Conservation (phyloP, 2,113 vertebrate genomes). For the Apteryx mantelli region DNA sequence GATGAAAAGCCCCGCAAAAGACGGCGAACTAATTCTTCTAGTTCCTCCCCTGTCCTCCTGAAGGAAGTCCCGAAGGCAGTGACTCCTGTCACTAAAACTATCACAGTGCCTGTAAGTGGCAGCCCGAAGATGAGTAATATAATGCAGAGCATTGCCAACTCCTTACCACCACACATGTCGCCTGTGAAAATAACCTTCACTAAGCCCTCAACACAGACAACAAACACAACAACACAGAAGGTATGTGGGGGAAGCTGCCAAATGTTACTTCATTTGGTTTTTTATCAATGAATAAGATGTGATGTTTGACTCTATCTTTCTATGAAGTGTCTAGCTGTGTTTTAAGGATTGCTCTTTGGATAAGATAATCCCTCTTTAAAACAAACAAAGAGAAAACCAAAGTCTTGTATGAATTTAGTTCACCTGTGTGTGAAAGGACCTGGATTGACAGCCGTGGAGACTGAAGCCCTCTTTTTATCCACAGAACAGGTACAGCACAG, state of each 20-base stretch:
- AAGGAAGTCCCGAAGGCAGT: constrained; percentile 92
- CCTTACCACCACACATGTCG: constrained; percentile 96
- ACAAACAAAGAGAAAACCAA: neutral
- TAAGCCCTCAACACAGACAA: constrained; percentile 95
- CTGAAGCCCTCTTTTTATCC: constrained; percentile 76
- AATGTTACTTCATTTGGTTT: constrained; percentile 33
- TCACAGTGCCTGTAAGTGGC: constrained; percentile 90
- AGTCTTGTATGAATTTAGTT: constrained; percentile 66
- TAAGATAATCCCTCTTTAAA: constrained; percentile 57
- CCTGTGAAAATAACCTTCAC: constrained; percentile 99
- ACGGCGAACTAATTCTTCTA: constrained; percentile 93
- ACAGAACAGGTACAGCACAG: constrained; percentile 76
- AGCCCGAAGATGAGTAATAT: constrained; percentile 99
- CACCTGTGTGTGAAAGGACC: constrained; percentile 71
- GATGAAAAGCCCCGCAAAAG: constrained; percentile 98
- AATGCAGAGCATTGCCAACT: constrained; percentile 99
- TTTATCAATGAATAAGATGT: constrained; percentile 38
- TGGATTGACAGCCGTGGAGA: constrained; percentile 73
- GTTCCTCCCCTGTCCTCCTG: constrained; percentile 93
- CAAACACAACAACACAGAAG: constrained; percentile 96
- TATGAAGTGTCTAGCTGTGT: constrained; percentile 34
- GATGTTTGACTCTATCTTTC: constrained; percentile 48
- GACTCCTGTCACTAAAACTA: constrained; percentile 90
- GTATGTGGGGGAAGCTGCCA: constrained; percentile 74
- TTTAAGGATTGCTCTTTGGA: constrained; percentile 36